These are phyloP conservation scores for Rhinogobio ventralis DNA, from an alignment of 2,797 vertebrate genomes.

Conservation along the genomic window DNA sequence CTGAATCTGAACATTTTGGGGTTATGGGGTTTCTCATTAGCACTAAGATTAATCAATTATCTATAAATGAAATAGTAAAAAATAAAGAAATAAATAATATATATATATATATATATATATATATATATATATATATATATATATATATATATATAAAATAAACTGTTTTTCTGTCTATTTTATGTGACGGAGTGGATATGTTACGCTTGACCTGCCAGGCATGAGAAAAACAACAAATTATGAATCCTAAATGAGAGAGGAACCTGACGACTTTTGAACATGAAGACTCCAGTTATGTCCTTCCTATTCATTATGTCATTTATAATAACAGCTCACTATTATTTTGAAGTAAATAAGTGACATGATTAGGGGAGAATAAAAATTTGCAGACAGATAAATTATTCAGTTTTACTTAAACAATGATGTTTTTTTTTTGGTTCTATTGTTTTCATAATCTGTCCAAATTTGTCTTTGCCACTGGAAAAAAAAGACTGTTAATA, in stretches of 20 bases:
- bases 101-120: no score
- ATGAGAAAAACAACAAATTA: no score
- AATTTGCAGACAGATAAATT: not conserved
- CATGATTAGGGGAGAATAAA: not conserved
- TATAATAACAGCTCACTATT: not conserved
- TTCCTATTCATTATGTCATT: not conserved
- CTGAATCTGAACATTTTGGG: not conserved
- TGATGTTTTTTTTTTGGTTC: not conserved
- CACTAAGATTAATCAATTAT: not conserved
- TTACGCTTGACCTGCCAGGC: not conserved
- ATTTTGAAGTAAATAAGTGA: not conserved
- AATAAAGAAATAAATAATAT: not conserved
- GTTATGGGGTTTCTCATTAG: conserved; percentile 14
- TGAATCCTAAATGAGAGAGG: not conserved
- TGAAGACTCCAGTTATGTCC: not conserved
- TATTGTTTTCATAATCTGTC: not conserved
- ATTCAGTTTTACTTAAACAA: not conserved
- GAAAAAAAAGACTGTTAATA: not conserved
- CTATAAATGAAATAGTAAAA: not conserved
- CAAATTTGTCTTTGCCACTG: not conserved
- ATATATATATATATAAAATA: not conserved
- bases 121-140: no score
- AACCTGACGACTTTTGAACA: not conserved
- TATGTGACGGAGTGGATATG: not conserved
- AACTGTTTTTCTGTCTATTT: not conserved